These are phyloP conservation scores for Sander vitreus DNA, from an alignment of 2,113 vertebrate species.

Conservation along the genomic window DNA sequence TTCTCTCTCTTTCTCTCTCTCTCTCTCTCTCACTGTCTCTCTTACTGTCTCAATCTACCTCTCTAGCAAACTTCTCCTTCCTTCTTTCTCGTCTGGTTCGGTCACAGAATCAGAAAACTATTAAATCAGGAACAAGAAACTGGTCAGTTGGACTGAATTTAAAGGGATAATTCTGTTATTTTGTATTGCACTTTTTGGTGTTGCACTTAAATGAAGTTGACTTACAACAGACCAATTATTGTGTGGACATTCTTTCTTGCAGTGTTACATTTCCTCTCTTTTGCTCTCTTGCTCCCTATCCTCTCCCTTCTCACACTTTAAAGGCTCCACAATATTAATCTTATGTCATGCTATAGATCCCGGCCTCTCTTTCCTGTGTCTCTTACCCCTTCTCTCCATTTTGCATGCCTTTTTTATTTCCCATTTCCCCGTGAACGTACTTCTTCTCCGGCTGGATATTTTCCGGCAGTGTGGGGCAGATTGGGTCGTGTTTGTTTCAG, in stretches of 20 bases:
- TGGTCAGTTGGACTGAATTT: neutral
- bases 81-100: no score
- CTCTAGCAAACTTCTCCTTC: neutral
- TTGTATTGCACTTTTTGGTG: no score
- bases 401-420: neutral
- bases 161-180: neutral
- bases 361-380: neutral
- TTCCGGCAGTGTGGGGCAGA: slow-evolving; percentile 15
- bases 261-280: neutral
- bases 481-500: slow-evolving; percentile 56
- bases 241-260: neutral
- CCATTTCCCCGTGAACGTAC: slow-evolving; percentile 20
- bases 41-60: slow-evolving; percentile 11
- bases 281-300: neutral
- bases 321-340: slow-evolving; percentile 5
- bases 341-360: neutral
- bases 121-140: neutral
- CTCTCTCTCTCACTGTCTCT: neutral
- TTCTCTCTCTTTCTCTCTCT: neutral
- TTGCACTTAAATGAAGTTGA: neutral
- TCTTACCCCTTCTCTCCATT: neutral
- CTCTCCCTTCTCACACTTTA: slow-evolving; percentile 8
- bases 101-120: neutral
- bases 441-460: slow-evolving; percentile 32
- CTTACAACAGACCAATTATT: neutral